Evolutionary conservation across 2,797 vertebrate species (phyloP), one percentile per base, ranked within the genome.

Genomic region (Poeciliopsis paucimaculata): DNA sequence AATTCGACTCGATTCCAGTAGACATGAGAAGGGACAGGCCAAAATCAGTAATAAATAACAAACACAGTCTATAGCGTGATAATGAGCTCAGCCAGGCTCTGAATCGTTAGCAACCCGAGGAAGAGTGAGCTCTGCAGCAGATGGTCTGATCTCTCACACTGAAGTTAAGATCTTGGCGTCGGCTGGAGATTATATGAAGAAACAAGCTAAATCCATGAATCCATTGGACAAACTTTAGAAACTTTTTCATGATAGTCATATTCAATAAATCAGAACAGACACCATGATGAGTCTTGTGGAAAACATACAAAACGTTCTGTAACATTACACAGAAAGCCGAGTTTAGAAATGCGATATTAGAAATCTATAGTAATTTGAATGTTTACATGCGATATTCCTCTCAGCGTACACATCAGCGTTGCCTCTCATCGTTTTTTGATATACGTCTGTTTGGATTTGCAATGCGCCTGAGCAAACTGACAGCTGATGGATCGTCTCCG

Each of bases 381-480:
- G 68, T 31, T 45, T 49, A 15, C 34, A 43, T 31, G 36, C 49
- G 16, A 62, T 66, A 45, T 64, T 28, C 36, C 36, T 72, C 49
- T 57, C 18, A n/a, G 57, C 26, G 34, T 10, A 70, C 47, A 64
- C 64, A 53, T 43, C 49, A 23, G 41, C 45, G 70, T 8, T 36
- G 28, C 64, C 73, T 18, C 62, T 84, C 78, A 77, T 4, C 18
- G 2, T 66, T 55, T 23, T 66, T 31, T 64, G 41, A 2, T 47
- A 23, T 77, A 3, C 5, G 66, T 80, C 49, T 5, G 73, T 83
- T 85, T 80, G 47, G 31, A 77, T 57, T 78, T 43, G 47, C 23
- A 47, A 77, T 76, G 75, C 79, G 82, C 41, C 20, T 77, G 18
- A 84, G 79, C 79, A 55, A 83, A 75, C 73, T 84, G 80, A 80